Percentiles rank a stretch among this genome's conserved stretches.
Conservation (phyloP, 2,888 invertebrate genomes). For the Scaptomyza tumidula region DNA sequence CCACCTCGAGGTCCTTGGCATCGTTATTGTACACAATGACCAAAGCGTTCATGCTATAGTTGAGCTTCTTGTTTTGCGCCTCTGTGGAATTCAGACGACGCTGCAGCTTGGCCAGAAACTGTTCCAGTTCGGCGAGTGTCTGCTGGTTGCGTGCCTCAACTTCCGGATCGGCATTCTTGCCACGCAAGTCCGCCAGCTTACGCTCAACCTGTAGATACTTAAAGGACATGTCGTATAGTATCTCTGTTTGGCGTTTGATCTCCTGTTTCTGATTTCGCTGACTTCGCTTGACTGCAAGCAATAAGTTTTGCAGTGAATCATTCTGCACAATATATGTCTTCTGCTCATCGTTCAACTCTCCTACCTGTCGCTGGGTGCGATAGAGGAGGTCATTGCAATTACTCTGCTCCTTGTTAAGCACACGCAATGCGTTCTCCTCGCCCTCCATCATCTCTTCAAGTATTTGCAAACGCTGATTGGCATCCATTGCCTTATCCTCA, state of each 20-base stretch:
- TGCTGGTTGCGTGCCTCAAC: slow-evolving; percentile 82
- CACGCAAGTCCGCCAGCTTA: slow-evolving; percentile 82
- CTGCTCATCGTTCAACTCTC: slow-evolving; percentile 74
- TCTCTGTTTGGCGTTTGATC: slow-evolving; percentile 87
- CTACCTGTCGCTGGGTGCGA: slow-evolving; percentile 81
- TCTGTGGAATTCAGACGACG: slow-evolving; percentile 85
- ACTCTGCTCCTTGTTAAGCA: slow-evolving; percentile 75
- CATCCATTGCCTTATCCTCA: slow-evolving; percentile 75
- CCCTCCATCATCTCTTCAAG: slow-evolving; percentile 82
- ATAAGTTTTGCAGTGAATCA: slow-evolving; percentile 64
- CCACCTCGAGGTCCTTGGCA: slow-evolving; percentile 82
- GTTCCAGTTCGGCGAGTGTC: slow-evolving; percentile 85
- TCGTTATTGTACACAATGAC: slow-evolving; percentile 85
- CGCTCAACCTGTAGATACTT: slow-evolving; percentile 85
- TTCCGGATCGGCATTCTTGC: slow-evolving; percentile 81
- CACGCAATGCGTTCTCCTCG: slow-evolving; percentile 75
- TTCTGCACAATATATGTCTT: slow-evolving; percentile 71
- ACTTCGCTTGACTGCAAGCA: slow-evolving; percentile 59
- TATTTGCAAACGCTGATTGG: slow-evolving; percentile 81
- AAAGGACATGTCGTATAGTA: slow-evolving; percentile 86
- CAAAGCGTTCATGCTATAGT: slow-evolving; percentile 86
- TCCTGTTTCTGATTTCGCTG: slow-evolving; percentile 83
- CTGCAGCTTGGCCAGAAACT: slow-evolving; percentile 82
- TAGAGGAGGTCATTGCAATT: slow-evolving; percentile 79
- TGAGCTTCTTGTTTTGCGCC: slow-evolving; percentile 86